Conservation (phyloP, 2,797 vertebrate species). For the Silurus aristotelis region DNA sequence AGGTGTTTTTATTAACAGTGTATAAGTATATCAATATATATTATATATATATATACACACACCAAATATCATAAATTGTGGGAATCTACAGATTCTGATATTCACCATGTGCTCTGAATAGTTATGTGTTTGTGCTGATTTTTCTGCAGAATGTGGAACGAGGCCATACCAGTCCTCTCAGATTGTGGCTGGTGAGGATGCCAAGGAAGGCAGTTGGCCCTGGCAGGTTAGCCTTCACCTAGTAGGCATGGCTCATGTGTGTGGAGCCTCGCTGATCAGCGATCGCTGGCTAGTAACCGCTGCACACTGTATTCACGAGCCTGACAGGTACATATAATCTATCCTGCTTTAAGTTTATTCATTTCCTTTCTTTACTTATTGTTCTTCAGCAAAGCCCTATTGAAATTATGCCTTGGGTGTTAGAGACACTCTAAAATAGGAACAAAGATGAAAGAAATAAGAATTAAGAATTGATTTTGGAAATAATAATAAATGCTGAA, state of each 20-base stretch:
- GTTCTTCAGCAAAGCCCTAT: neutral
- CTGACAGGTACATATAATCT: constrained; percentile 68
- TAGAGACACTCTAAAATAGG: neutral
- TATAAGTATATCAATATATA: no score
- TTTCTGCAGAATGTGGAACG: constrained; percentile 81
- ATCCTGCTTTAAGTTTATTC: neutral
- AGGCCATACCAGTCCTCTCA: constrained; percentile 75
- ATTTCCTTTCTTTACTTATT: neutral
- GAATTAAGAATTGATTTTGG: neutral
- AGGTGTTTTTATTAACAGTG: no score
- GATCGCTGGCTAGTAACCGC: constrained; percentile 86
- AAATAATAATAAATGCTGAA: neutral
- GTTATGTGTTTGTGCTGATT: constrained; percentile 9
- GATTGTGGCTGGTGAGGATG: constrained; percentile 85
- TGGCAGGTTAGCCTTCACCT: constrained; percentile 96
- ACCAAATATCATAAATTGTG: neutral
- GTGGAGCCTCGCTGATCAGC: constrained; percentile 86
- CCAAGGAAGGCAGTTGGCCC: constrained; percentile 83
- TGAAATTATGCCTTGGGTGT: neutral
- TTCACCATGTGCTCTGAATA: neutral
- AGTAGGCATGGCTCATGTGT: constrained; percentile 76
- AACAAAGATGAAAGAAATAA: neutral
- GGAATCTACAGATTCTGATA: neutral
- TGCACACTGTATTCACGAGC: constrained; percentile 86
- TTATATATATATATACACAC: no score